phyloP scores from a whole-genome alignment of 2,888 invertebrate genomes.

The Eustalomyia histrio region DNA sequence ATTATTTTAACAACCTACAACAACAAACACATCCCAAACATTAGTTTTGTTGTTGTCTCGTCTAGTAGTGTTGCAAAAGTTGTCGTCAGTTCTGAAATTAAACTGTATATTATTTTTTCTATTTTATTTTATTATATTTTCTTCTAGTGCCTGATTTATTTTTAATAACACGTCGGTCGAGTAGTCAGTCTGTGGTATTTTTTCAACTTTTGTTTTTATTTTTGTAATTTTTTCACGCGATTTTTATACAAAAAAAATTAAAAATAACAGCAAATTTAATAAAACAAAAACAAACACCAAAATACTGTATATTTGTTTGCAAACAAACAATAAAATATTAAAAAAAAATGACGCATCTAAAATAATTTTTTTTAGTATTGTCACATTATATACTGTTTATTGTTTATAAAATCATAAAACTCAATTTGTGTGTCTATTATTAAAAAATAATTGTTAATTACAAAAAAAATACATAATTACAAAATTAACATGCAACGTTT shows the following conservation, averaged over 20 bases:
- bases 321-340: constrained; percentile 42
- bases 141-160: not conserved
- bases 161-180: not conserved
- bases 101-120: not conserved
- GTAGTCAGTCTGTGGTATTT: constrained; percentile 15
- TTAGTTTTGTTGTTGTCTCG: constrained; percentile 23
- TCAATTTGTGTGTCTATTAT: constrained; percentile 31
- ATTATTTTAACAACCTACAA: constrained; percentile 48
- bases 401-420: constrained; percentile 42
- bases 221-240: constrained; percentile 34
- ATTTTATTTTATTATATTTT: not conserved
- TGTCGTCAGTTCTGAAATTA: constrained; percentile 34
- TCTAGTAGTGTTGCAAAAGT: not conserved
- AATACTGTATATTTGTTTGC: constrained; percentile 33
- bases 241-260: constrained; percentile 21
- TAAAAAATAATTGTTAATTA: constrained; percentile 1
- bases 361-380: too few relatives aligned
- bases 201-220: constrained; percentile 54
- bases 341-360: constrained; percentile 53
- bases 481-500: not conserved
- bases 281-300: constrained; percentile 17
- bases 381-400: constrained; percentile 37
- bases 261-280: constrained; percentile 16
- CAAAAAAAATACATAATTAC: not conserved
- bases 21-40: constrained; percentile 5